A percentile compares a stretch with the other conserved stretches of the same genome.
phyloP scores from a whole-genome alignment of 1,140 invertebrate genomes.

The Battus philenor region DNA sequence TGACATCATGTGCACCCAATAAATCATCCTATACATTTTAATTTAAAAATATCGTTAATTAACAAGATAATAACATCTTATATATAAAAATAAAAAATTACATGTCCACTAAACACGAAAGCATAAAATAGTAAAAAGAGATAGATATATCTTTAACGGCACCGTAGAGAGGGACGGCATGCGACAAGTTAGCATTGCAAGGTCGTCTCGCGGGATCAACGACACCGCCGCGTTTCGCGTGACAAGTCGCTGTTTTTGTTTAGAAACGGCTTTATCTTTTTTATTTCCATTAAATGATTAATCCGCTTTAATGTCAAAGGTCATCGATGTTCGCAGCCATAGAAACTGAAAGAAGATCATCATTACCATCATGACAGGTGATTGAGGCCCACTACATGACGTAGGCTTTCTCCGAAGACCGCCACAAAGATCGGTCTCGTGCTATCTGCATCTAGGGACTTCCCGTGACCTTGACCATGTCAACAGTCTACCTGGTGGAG shows the following conservation, averaged over 20 bases:
- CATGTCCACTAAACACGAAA: slow-evolving; percentile 1
- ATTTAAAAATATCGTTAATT: not conserved
- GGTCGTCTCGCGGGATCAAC: slow-evolving; percentile 56
- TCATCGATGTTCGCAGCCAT: no score
- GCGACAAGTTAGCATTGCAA: slow-evolving; percentile 68
- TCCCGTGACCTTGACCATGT: no score
- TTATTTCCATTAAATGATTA: no score
- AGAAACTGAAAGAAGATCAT: no score
- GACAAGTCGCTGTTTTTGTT: slow-evolving; percentile 14
- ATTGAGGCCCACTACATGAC: no score
- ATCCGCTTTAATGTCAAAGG: no score
- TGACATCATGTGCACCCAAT: not conserved
- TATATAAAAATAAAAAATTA: not conserved
- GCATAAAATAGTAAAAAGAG: slow-evolving; percentile 3
- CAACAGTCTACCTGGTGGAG: no score
- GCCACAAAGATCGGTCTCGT: no score
- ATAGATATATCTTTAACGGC: slow-evolving; percentile 1
- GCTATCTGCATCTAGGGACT: no score
- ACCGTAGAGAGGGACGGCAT: slow-evolving; percentile 26
- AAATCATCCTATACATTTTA: not conserved
- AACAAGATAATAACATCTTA: not conserved
- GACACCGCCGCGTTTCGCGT: slow-evolving; percentile 29
- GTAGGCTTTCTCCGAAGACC: no score
- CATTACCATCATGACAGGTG: no score
- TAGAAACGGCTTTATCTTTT: slow-evolving; percentile 1